A percentile compares a stretch with the other conserved stretches of the same genome.
Evolutionary conservation across 2,888 invertebrate genomes (phyloP).

Genomic region (Meta bourneti): DNA sequence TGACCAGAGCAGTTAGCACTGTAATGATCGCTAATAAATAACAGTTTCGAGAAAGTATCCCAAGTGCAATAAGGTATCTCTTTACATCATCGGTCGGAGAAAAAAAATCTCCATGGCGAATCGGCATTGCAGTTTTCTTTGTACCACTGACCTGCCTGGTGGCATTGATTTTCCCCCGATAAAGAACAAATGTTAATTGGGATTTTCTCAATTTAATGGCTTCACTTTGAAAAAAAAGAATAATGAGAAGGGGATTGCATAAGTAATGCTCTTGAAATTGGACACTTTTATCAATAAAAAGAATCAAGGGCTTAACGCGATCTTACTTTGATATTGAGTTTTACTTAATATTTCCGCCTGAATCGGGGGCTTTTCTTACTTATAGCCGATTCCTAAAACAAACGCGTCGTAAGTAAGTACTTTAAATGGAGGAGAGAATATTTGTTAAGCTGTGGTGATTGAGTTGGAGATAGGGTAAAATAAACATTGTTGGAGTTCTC

Average conservation of each 20-base stretch:
- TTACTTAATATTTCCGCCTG: not conserved
- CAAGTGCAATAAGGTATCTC: not conserved
- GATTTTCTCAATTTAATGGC: constrained; percentile 30
- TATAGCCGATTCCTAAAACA: not conserved
- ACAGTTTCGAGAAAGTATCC: constrained; percentile 21
- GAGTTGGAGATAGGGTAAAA: too few relatives aligned
- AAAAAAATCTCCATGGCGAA: not conserved
- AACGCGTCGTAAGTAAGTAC: not conserved
- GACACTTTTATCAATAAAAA: not conserved
- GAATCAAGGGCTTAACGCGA: not conserved
- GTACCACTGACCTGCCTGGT: constrained; percentile 7
- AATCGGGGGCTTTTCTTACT: not conserved
- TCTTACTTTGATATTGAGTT: not conserved
- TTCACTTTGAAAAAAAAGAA: not conserved
- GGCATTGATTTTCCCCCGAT: constrained; percentile 48
- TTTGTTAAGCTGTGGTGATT: not conserved
- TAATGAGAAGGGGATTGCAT: not conserved
- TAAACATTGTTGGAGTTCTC: too few relatives aligned
- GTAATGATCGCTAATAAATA: constrained; percentile 55
- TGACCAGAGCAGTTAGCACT: constrained; percentile 42
- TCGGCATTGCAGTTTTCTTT: not conserved
- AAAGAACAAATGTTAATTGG: constrained; percentile 24
- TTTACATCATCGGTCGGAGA: not conserved
- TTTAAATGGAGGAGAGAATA: not conserved
- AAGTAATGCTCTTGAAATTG: not conserved